Base-by-base conservation (phyloP, 1,140 invertebrate genomes). In the Teleopsis dalmanni region DNA sequence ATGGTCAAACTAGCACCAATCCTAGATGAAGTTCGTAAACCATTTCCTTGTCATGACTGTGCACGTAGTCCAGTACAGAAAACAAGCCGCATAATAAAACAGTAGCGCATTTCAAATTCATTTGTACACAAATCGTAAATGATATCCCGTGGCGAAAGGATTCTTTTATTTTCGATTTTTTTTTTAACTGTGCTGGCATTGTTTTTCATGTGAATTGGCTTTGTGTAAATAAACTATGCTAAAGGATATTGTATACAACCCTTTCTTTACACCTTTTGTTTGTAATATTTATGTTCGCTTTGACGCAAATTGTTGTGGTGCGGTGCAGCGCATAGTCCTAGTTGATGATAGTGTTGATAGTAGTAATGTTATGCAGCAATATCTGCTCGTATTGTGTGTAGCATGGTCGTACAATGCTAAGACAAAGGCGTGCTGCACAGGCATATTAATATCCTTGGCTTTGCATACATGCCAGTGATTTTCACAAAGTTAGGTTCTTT, bases 81-180 rank as follows among this genome's bases (percentile, higher is more conserved):
- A 35, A 7, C 0, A 34, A 14, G 16, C 21, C 16, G 13, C 10
- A 23, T 16, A 23, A 22, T 46, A 35, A 34, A 9, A 2, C 26
- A 18, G 44, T 22, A 43, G 40, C 40, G 4, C 25, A 21, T 42
- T 43, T 31, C 41, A 33, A 48, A 46, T 38, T 46, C 49, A 31
- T 47, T 46, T 27, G 45, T 25, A 46, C 25, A 47, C 48, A 54
- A 54, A 43, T 54, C 56, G 61, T 60, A 62, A 66, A 59, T 59
- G 64, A 67, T 67, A 67, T 64, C 64, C 64, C 64, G 64, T 67
- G 50, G 64, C 64, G 64, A 67, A 67, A 67, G 64, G 58, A 63
- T 59, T 55, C 52, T 57, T 57, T 58, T 43, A 18, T 14, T 18
- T 43, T 8, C 13, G 7, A 27, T 43, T 13, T 26, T 13, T 42